Base-by-base conservation (phyloP, 2,113 vertebrate species). In the Diphyllodes magnificus region DNA sequence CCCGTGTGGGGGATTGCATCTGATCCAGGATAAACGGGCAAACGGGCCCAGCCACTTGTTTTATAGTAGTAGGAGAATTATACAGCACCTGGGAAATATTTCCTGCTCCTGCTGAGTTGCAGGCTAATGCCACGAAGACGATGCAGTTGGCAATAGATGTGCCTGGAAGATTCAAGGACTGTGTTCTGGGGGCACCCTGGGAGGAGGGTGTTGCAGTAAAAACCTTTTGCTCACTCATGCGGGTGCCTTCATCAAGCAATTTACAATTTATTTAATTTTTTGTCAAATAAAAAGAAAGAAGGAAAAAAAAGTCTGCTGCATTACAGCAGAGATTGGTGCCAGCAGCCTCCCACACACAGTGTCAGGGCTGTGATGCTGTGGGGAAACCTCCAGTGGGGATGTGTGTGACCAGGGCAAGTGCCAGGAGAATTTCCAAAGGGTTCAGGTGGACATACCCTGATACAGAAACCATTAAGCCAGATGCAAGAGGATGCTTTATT, bases 111-210 rank as follows among this genome's bases (percentile, higher is more conserved):
- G 51, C 61, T 59, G 76, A 11, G 49, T 24, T 63, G 30, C 68
- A 21, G 53, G 39, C 22, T 86, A 3, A 19, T 10, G 37, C 11
- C 54, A 28, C 0, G 2, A 15, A 59, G 44, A 35, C 0, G 0
- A n/a, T 49, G 63, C 33, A 50, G 27, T 1, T 0, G 0, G 61
- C 10, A 17, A 10, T 4, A 63, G 35, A 45, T n/a, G 57, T 3
- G 57, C 24, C 76, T 66, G 50, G 70, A 61, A 82, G 33, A 50
- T 39, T 49, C 70, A 37, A 53, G 82, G 61, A 10, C 45, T 33
- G 0, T 11, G 11, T 24, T 5, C 44, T 33, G 45, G 53, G 35
- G 53, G 28, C 28, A 35, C 10, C 20, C 17, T 31, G 60, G 23
- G 13, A 49, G 51, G 53, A 78, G 10, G 16, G 25, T 6, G 15